Conservation (phyloP, 2,888 invertebrate genomes). For the Melangyna quadrimaculata region DNA sequence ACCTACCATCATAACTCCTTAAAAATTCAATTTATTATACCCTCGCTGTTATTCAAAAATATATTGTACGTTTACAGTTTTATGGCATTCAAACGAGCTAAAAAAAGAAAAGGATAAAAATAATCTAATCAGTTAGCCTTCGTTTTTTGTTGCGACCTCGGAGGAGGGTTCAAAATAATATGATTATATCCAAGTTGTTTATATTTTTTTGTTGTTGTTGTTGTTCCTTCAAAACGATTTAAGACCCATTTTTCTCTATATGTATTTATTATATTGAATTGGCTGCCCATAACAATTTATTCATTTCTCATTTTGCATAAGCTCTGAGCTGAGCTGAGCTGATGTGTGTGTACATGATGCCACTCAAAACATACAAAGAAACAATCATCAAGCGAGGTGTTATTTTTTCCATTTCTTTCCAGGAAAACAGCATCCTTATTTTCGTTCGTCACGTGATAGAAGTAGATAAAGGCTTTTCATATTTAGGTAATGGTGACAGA, state of each 20-base stretch:
- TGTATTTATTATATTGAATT: constrained; percentile 23
- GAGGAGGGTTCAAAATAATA: constrained; percentile 30
- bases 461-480: not conserved
- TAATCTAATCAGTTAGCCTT: constrained; percentile 56
- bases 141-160: not conserved
- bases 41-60: not conserved
- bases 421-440: constrained; percentile 19
- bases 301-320: not conserved
- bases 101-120: not conserved
- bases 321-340: not conserved
- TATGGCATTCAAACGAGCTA: constrained; percentile 3
- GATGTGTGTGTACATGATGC: not conserved
- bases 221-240: constrained; percentile 16
- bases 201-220: constrained; percentile 2
- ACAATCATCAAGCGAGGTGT: constrained; percentile 8
- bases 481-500: constrained; percentile 5
- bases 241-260: constrained; percentile 9
- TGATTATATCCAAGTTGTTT: constrained; percentile 46
- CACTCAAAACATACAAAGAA: not conserved
- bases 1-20: constrained; percentile 23
- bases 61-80: too few relatives aligned
- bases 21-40: constrained; percentile 19
- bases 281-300: constrained; percentile 43
- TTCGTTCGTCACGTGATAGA: constrained; percentile 26
- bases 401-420: constrained; percentile 2